Percentiles rank a stretch among this genome's conserved stretches.
phyloP scores from a whole-genome alignment of 2,888 invertebrate species.

The Oscheius onirici region DNA sequence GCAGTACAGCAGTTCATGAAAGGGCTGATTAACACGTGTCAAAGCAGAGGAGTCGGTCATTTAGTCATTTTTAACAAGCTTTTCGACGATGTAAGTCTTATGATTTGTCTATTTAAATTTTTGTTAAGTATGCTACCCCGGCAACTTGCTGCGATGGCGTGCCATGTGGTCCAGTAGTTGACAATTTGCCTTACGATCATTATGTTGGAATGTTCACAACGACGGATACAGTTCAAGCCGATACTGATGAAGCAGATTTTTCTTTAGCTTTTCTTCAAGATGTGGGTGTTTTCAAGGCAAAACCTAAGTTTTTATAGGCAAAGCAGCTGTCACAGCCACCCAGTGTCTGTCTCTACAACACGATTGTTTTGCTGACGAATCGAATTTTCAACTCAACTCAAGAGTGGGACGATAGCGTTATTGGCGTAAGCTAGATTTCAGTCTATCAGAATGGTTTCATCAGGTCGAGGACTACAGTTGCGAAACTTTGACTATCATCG shows the following conservation, averaged over 20 bases:
- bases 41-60: conserved; percentile 49
- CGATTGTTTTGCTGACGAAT: conserved; percentile 52
- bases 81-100: conserved; percentile 37
- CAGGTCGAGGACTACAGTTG: conserved; percentile 39
- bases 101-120: background rate
- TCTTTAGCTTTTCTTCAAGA: conserved; percentile 6
- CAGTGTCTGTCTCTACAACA: conserved; percentile 49
- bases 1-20: conserved; percentile 16
- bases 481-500: conserved; percentile 49
- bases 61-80: conserved; percentile 45
- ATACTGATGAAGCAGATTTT: background rate
- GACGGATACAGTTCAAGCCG: background rate
- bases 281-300: background rate
- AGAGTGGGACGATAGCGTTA: conserved; percentile 4
- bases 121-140: conserved; percentile 2
- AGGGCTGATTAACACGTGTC: conserved; percentile 35
- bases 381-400: conserved; percentile 44
- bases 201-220: conserved; percentile 4
- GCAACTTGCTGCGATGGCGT: conserved; percentile 10
- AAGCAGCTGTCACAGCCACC: conserved; percentile 6
- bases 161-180: conserved; percentile 1
- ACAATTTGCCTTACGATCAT: conserved; percentile 7
- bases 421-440: background rate
- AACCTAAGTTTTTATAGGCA: conserved; percentile 2
- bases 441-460: conserved; percentile 28